Conservation (phyloP, 2,888 invertebrate species). For the Sturmia bella region DNA sequence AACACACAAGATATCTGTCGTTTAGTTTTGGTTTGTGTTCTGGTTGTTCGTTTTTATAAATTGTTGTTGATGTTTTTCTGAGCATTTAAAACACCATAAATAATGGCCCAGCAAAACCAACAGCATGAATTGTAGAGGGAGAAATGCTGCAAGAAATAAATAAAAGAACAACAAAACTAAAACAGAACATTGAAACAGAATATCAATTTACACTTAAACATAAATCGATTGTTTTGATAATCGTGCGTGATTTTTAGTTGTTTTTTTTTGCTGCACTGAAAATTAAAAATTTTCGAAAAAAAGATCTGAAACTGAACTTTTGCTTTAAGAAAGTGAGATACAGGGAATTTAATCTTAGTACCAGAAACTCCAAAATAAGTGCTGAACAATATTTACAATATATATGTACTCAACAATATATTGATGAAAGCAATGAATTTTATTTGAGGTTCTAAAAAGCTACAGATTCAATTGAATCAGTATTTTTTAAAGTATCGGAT, state of each 20-base stretch:
- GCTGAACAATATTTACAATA: too few species aligned
- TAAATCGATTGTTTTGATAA: conserved; percentile 71
- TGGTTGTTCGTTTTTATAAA: conserved; percentile 61
- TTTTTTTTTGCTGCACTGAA: background rate
- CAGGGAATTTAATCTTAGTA: too few species aligned
- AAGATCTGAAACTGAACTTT: too few species aligned
- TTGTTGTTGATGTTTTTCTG: conserved; percentile 59
- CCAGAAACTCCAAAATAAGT: too few species aligned
- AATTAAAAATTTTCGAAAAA: too few species aligned
- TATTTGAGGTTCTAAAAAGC: too few species aligned
- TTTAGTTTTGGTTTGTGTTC: conserved; percentile 49
- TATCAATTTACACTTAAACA: conserved; percentile 71
- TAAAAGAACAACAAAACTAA: background rate
- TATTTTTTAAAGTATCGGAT: too few species aligned
- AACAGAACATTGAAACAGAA: conserved; percentile 50
- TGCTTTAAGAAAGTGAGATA: too few species aligned
- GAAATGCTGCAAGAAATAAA: background rate
- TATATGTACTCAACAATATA: too few species aligned
- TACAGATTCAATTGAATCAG: too few species aligned
- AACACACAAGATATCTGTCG: conserved; percentile 26
- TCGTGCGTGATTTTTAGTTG: conserved; percentile 66
- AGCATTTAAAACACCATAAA: conserved; percentile 68
- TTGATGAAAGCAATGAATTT: too few species aligned
- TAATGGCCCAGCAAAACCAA: conserved; percentile 50
- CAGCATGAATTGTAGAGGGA: conserved; percentile 11